A percentile compares a stretch with the other conserved stretches of the same genome.
phyloP scores from a whole-genome alignment of 2,888 invertebrate genomes.

The Troglohyphantes excavatus region DNA sequence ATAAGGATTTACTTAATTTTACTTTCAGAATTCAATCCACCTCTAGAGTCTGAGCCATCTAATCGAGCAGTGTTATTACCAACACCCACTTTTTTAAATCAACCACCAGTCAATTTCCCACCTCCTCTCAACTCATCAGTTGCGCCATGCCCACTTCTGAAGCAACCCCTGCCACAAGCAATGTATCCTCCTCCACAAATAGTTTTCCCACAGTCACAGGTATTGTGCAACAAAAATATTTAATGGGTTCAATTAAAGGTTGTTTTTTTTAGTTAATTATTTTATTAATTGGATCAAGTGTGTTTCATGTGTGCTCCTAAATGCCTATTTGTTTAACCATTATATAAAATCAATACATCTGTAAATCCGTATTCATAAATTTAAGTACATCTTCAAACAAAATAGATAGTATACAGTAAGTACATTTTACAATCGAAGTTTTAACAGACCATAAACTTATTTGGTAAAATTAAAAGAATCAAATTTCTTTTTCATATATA shows the following conservation, averaged over 20 bases:
- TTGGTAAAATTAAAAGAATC: too few relatives aligned
- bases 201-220: slow-evolving; percentile 57
- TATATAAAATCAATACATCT: too few relatives aligned
- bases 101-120: slow-evolving; percentile 53
- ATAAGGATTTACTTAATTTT: too few relatives aligned
- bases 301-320: too few relatives aligned
- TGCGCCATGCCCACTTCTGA: slow-evolving; percentile 18
- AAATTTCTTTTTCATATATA: too few relatives aligned
- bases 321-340: too few relatives aligned
- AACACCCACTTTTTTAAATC: slow-evolving; percentile 23
- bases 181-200: slow-evolving; percentile 59
- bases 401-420: too few relatives aligned
- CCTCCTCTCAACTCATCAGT: slow-evolving; percentile 32
- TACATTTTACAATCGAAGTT: too few relatives aligned
- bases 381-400: too few relatives aligned
- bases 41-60: slow-evolving; percentile 3
- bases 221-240: slow-evolving; percentile 17
- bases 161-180: slow-evolving; percentile 14
- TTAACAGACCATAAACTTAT: too few relatives aligned
- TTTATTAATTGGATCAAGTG: too few relatives aligned
- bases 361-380: too few relatives aligned
- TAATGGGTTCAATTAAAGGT: neutral
- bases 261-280: neutral
- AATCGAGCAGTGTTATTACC: slow-evolving; percentile 37
- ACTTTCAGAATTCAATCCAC: slow-evolving; percentile 29